These are phyloP conservation scores for Sebastes schlegelii DNA, from an alignment of 2,113 vertebrate genomes.

Conservation along the genomic window DNA sequence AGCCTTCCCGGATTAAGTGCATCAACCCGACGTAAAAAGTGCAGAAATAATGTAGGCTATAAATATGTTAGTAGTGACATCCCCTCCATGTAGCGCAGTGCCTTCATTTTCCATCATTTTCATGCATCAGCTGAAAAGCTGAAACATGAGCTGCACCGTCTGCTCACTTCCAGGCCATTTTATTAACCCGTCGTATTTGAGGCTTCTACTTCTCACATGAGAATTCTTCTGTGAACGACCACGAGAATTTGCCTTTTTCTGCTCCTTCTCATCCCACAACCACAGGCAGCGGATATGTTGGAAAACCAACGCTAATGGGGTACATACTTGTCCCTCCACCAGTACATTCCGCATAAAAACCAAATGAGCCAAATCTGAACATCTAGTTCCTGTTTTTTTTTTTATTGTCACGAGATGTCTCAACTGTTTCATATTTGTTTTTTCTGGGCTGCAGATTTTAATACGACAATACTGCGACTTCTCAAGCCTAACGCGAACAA, in stretches of 20 bases:
- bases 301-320: conserved; percentile 19
- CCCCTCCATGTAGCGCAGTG: background rate
- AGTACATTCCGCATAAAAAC: conserved; percentile 29
- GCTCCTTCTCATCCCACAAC: conserved; percentile 36
- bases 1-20: background rate
- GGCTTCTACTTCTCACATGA: conserved; percentile 23
- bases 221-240: conserved; percentile 36
- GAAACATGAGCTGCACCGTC: conserved; percentile 35
- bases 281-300: conserved; percentile 8
- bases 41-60: background rate
- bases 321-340: conserved; percentile 29
- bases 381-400: conserved; percentile 1
- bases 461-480: background rate
- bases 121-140: conserved; percentile 33
- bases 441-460: background rate
- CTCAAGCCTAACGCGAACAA: background rate
- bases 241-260: conserved; percentile 46
- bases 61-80: no score
- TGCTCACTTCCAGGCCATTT: conserved; percentile 39
- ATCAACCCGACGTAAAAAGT: background rate
- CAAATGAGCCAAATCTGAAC: conserved; percentile 32
- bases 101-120: conserved; percentile 51
- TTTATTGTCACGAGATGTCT: conserved; percentile 7
- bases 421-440: background rate
- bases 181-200: conserved; percentile 27